phyloP scores from a whole-genome alignment of 2,113 vertebrate genomes.

The Trochalopteron elliotii region DNA sequence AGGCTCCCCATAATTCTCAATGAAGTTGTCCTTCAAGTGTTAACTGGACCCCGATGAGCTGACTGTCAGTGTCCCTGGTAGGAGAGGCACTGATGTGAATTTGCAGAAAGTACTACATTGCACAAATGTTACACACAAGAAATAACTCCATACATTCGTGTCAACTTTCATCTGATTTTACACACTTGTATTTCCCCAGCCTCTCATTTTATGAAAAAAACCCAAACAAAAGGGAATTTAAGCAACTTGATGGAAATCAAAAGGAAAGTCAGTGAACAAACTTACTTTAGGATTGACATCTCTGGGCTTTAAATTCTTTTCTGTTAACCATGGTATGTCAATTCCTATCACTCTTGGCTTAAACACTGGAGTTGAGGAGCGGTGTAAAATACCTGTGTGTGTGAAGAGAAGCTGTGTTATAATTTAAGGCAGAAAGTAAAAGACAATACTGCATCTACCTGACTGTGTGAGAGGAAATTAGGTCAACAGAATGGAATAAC shows the following conservation, averaged over 20 bases:
- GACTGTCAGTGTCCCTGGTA: not conserved
- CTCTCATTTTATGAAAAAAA: not conserved
- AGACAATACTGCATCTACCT: not conserved
- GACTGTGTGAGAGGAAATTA: conserved; percentile 35
- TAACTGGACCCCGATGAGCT: not conserved
- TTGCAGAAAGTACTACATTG: not conserved
- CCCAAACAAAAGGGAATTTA: not conserved
- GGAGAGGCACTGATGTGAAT: not conserved
- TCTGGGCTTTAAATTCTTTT: not conserved
- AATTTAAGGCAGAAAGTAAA: not conserved
- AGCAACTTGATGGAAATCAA: not conserved
- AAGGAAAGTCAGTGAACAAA: not conserved
- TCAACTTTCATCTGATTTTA: not conserved
- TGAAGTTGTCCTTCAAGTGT: not conserved
- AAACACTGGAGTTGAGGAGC: not conserved
- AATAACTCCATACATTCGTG: rapidly evolving
- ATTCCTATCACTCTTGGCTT: not conserved
- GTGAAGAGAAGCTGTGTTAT: not conserved
- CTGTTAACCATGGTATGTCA: not conserved
- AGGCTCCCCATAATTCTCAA: not conserved
- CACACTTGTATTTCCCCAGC: not conserved
- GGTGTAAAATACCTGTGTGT: not conserved
- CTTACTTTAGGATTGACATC: not conserved
- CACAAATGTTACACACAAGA: not conserved
- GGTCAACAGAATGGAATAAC: conserved; percentile 61